Evolutionary conservation across 1,140 invertebrate species (phyloP).

Genomic region (Notospermus geniculatus): DNA sequence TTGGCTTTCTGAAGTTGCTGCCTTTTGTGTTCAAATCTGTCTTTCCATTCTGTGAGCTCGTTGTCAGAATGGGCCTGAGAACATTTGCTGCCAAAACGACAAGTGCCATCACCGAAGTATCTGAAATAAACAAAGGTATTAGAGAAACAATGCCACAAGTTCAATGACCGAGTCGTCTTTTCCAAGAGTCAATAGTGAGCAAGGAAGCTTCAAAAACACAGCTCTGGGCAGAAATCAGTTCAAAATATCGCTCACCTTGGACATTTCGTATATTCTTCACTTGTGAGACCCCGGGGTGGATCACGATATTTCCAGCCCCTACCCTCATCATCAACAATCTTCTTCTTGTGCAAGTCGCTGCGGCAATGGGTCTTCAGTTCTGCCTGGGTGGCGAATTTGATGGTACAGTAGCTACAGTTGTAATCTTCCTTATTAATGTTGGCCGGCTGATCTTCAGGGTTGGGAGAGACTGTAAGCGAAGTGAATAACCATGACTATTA

Average conservation of each 20-base stretch:
- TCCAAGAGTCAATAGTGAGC: too few relatives aligned
- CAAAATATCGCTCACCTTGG: conserved; percentile 35
- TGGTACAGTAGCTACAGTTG: conserved; percentile 64
- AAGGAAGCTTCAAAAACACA: too few relatives aligned
- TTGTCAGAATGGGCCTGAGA: conserved; percentile 73
- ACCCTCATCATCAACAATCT: conserved; percentile 70
- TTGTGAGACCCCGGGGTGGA: conserved; percentile 64
- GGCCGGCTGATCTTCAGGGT: not conserved
- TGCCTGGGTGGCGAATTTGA: conserved; percentile 61
- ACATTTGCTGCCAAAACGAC: conserved; percentile 70
- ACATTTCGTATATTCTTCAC: conserved; percentile 61
- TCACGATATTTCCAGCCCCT: conserved; percentile 70
- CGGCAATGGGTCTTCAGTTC: conserved; percentile 67
- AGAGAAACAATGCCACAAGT: too few relatives aligned
- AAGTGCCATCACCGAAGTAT: conserved; percentile 55
- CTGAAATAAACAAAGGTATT: conserved; percentile 24
- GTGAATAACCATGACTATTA: too few relatives aligned
- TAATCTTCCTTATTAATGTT: conserved; percentile 16
- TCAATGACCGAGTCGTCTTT: too few relatives aligned
- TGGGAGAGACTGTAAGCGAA: too few relatives aligned
- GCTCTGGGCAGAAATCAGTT: too few relatives aligned
- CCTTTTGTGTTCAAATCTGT: conserved; percentile 67
- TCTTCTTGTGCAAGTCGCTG: conserved; percentile 66
- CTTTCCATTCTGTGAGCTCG: conserved; percentile 73
- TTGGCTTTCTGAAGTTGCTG: conserved; percentile 64